Percentiles rank a stretch among this genome's conserved stretches.
Conservation (phyloP, 1,140 invertebrate genomes). For the Cyrtorhinus lividipennis region DNA sequence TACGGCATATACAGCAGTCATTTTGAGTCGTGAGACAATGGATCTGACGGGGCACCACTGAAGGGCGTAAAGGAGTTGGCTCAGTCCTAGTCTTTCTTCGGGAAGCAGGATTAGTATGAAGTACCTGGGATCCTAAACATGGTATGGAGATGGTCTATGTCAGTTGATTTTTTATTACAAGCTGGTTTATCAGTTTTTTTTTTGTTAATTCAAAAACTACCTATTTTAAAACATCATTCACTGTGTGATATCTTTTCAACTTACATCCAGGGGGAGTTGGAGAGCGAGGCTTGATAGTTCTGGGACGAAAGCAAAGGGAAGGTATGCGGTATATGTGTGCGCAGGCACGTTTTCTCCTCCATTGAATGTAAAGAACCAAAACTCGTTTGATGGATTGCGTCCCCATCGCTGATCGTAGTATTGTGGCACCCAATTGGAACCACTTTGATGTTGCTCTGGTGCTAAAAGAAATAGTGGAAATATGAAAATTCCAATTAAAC, state of each 20-base stretch:
- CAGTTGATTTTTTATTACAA: too few relatives aligned
- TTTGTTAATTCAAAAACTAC: too few relatives aligned
- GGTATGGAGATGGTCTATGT: too few relatives aligned
- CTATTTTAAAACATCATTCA: too few relatives aligned
- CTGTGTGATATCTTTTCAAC: too few relatives aligned
- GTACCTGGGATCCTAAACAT: constrained; percentile 37
- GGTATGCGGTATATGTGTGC: constrained; percentile 53
- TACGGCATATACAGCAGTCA: constrained; percentile 50
- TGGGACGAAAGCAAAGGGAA: constrained; percentile 60
- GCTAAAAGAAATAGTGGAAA: too few relatives aligned
- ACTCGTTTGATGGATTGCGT: constrained; percentile 14
- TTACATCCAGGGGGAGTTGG: constrained; percentile 55
- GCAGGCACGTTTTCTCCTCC: constrained; percentile 24
- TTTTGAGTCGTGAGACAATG: constrained; percentile 46
- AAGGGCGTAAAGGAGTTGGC: constrained; percentile 31
- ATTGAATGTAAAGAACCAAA: constrained; percentile 23
- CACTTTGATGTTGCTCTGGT: constrained; percentile 8
- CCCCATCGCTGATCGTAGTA: constrained; percentile 14
- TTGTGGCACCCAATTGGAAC: constrained; percentile 18
- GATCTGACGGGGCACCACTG: constrained; percentile 37
- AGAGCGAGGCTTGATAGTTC: constrained; percentile 50
- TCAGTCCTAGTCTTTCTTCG: constrained; percentile 31
- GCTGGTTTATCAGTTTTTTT: too few relatives aligned
- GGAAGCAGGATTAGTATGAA: constrained; percentile 35
- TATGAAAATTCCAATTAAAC: too few relatives aligned